phyloP scores from a whole-genome alignment of 2,797 vertebrate genomes.

The Sebastes miniatus region DNA sequence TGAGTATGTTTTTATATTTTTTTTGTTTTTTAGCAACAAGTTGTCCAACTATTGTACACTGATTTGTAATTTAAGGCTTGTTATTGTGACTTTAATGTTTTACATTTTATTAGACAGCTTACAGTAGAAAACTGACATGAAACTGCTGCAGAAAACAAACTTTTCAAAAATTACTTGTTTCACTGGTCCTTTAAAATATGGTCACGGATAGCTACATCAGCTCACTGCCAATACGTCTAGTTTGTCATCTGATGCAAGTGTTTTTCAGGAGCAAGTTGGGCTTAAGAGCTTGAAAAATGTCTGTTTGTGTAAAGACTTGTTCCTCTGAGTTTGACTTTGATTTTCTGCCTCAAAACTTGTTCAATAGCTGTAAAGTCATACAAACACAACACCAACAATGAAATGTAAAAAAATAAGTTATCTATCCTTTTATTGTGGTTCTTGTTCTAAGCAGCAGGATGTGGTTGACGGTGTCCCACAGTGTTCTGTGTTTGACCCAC shows the following conservation, averaged over 20 bases:
- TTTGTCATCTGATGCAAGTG: not conserved
- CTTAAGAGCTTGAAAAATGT: not conserved
- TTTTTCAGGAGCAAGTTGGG: not conserved
- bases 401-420: not conserved
- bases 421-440: not conserved
- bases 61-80: not conserved
- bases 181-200: not conserved
- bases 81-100: not conserved
- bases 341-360: not conserved
- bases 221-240: not conserved
- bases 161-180: not conserved
- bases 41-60: no score
- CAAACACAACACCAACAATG: not conserved
- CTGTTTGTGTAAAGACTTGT: not conserved
- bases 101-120: not conserved
- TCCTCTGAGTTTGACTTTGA: not conserved
- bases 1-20: not conserved
- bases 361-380: not conserved
- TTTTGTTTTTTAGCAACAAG: no score
- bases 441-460: not conserved
- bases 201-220: not conserved
- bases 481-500: not conserved
- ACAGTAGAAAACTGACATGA: not conserved
- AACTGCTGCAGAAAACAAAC: not conserved
- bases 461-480: not conserved